phyloP scores from a whole-genome alignment of 1,140 invertebrate species.

The Dreissena rostriformis region DNA sequence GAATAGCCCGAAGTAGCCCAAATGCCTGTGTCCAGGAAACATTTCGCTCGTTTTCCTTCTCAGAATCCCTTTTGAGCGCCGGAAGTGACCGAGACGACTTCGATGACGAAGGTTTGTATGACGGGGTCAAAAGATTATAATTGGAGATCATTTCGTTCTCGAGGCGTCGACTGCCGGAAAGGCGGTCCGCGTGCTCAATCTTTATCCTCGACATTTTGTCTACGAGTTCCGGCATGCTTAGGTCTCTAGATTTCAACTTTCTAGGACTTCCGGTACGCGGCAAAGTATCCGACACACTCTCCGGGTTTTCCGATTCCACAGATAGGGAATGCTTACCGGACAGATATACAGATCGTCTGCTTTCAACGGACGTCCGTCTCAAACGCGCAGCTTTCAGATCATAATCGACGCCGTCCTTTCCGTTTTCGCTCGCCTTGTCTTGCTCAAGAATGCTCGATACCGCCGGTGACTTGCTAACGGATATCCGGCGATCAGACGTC shows the following conservation, averaged over 20 bases:
- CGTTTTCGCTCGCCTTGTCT: not conserved
- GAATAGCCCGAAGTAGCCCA: slow-evolving; percentile 38
- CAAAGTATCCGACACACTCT: not conserved
- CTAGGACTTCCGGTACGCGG: slow-evolving; percentile 16
- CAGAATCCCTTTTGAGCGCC: slow-evolving; percentile 33
- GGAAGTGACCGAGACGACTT: slow-evolving; percentile 42
- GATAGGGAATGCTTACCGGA: slow-evolving; percentile 28
- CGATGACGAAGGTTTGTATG: slow-evolving; percentile 48
- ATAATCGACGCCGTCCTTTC: not conserved
- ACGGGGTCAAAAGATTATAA: slow-evolving; percentile 32
- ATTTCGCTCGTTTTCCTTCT: slow-evolving; percentile 11
- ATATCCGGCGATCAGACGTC: not conserved
- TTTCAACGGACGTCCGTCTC: not conserved
- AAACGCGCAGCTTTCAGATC: not conserved
- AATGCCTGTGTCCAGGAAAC: slow-evolving; percentile 54
- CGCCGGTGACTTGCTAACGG: slow-evolving; percentile 25
- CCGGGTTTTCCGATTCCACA: not conserved
- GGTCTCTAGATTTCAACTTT: slow-evolving; percentile 23
- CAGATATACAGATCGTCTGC: not conserved
- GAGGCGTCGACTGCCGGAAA: slow-evolving; percentile 30
- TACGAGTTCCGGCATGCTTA: slow-evolving; percentile 46
- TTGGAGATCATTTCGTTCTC: slow-evolving; percentile 43
- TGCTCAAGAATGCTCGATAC: not conserved
- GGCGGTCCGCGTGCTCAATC: slow-evolving; percentile 33
- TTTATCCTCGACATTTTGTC: slow-evolving; percentile 28